Evolutionary conservation across 2,113 vertebrate species (phyloP).

Genomic region (Syrmaticus mikado): DNA sequence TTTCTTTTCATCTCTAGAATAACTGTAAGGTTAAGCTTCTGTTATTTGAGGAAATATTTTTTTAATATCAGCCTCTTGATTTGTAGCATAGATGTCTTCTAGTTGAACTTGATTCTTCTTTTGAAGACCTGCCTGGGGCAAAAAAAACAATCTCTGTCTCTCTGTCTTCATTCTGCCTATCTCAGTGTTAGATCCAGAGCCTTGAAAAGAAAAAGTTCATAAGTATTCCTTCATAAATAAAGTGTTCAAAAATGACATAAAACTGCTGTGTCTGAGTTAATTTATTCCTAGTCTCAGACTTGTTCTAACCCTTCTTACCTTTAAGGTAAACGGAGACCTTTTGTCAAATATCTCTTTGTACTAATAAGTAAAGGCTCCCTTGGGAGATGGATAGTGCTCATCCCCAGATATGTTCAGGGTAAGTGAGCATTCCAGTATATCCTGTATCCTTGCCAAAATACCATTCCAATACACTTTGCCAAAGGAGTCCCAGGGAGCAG

Average conservation of each 20-base stretch:
- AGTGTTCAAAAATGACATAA: not conserved
- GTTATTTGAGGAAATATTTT: not conserved
- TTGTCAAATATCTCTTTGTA: conserved; percentile 27
- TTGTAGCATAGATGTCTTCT: not conserved
- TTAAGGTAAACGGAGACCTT: not conserved
- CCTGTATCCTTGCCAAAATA: conserved; percentile 21
- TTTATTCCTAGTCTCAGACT: conserved; percentile 9
- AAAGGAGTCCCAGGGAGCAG: not conserved
- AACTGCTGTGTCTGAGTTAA: not conserved
- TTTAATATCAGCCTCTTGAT: not conserved
- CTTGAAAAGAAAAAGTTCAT: not conserved
- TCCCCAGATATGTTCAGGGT: not conserved
- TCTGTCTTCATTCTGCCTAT: not conserved
- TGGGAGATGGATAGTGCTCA: not conserved
- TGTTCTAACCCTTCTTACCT: conserved; percentile 12
- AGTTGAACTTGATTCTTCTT: not conserved
- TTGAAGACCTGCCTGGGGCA: not conserved
- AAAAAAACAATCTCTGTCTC: not conserved
- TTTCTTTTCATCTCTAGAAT: not conserved
- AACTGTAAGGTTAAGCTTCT: not conserved
- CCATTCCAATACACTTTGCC: not conserved
- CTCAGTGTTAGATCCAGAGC: not conserved
- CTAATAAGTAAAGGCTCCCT: conserved; percentile 3
- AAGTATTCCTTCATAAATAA: conserved; percentile 23
- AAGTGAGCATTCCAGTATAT: not conserved